Conservation (phyloP, 2,113 vertebrate genomes). For the Xenotilapia longispinis region DNA sequence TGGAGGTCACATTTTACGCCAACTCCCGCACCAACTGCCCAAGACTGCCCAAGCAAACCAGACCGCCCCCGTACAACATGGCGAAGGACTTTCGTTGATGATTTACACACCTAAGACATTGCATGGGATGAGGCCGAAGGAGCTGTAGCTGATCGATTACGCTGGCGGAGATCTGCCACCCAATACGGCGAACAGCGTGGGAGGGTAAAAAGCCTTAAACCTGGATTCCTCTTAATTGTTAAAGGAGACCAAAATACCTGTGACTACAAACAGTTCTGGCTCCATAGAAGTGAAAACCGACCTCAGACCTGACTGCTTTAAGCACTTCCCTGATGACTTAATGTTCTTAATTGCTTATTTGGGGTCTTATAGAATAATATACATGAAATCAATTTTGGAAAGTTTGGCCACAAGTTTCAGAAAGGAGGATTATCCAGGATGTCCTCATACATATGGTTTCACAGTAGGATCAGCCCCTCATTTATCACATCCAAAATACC, state of each 20-base stretch:
- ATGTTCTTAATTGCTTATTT: neutral
- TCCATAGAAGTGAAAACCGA: neutral
- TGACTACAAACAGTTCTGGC: neutral
- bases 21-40: neutral
- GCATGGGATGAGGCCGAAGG: neutral
- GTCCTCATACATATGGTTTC: neutral
- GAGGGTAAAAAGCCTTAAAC: neutral
- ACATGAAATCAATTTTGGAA: neutral
- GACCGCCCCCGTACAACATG: neutral
- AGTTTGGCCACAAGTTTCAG: neutral
- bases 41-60: neutral
- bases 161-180: neutral
- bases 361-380: neutral
- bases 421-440: neutral
- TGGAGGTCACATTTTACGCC: neutral
- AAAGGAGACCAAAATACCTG: neutral
- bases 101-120: neutral
- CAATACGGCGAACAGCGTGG: accelerated
- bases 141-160: neutral
- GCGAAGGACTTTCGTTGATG: neutral
- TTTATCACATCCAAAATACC: neutral
- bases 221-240: neutral
- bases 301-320: neutral
- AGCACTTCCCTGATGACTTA: neutral
- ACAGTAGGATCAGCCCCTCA: neutral